Evolutionary conservation across 2,113 vertebrate species (phyloP).

Genomic region (Hemiprocne comata): DNA sequence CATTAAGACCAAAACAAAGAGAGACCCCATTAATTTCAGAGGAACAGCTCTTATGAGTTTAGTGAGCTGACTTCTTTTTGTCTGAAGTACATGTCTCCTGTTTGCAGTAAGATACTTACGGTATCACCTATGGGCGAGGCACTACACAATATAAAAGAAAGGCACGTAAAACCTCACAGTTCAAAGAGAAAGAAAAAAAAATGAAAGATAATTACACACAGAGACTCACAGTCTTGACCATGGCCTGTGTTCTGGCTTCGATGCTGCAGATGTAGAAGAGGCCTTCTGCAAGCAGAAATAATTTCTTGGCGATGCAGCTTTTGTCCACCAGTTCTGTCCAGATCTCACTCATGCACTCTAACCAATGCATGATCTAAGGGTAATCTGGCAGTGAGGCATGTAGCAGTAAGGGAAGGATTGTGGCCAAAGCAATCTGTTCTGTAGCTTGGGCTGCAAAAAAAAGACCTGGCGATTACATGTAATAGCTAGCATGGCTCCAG

Average conservation of each 20-base stretch:
- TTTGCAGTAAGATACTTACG: background rate
- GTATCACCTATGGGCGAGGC: background rate
- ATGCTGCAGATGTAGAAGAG: background rate
- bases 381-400: background rate
- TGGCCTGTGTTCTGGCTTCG: accelerated
- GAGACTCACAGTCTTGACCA: background rate
- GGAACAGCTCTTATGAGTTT: background rate
- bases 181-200: background rate
- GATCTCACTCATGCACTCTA: background rate
- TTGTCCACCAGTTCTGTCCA: background rate
- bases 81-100: background rate
- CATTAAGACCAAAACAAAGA: background rate
- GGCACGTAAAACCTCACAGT: background rate
- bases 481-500: background rate
- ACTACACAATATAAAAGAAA: background rate
- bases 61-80: background rate
- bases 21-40: background rate
- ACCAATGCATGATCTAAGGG: too few species aligned
- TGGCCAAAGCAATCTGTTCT: background rate
- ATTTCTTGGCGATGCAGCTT: background rate
- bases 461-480: background rate
- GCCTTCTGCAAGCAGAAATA: background rate
- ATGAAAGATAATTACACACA: background rate
- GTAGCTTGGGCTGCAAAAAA: background rate
- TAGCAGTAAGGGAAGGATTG: background rate